Evolutionary conservation across 1,140 invertebrate species (phyloP), one percentile per base, ranked within the genome.

Genomic region (Dufourea novaeangliae): DNA sequence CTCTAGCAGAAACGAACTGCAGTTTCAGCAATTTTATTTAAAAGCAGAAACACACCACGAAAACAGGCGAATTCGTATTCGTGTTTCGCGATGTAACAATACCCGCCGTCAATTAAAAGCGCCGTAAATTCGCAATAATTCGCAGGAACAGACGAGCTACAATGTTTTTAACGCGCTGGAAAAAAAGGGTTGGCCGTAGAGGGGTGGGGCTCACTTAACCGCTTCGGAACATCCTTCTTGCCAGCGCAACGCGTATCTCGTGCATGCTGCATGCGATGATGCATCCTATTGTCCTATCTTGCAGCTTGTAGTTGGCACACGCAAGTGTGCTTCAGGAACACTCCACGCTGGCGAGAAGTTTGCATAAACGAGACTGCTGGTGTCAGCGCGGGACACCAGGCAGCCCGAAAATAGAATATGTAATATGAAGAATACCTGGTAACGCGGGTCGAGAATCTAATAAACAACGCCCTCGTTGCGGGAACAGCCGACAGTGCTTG

Each of bases 311-410:
- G 73, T 63, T 73, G 70, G 70, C 76, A 78, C 32, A 52, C 50
- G 78, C 80, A 64, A 83, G 78, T 71, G 79, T 67, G 67, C 78
- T 83, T 72, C 74, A 52, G 72, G 37, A 75, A 57, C 52, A 57
- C 56, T 73, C 62, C 25, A 75, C 73, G 57, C 61, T 39, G 25
- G 46, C 70, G 70, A 75, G 70, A 73, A 72, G 70, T 73, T 79
- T 68, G 63, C 76, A 75, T 57, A 82, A 66, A 78, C 74, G 67
- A 59, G 54, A 61, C 74, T 70, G 74, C 32, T 20, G 54, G 74
- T 77, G 74, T 54, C 74, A 70, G 66, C 54, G 25, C 56, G 29
- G 34, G 37, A 66, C 34, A 37, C 59, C 20, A 27, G 41, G 17
- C 69, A 61, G 27, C 44, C 22, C 10, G 41, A 69, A 70, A 77